Evolutionary conservation across 2,888 invertebrate species (phyloP), one percentile per base, ranked within the genome.

Genomic region (Gortyna flavago): DNA sequence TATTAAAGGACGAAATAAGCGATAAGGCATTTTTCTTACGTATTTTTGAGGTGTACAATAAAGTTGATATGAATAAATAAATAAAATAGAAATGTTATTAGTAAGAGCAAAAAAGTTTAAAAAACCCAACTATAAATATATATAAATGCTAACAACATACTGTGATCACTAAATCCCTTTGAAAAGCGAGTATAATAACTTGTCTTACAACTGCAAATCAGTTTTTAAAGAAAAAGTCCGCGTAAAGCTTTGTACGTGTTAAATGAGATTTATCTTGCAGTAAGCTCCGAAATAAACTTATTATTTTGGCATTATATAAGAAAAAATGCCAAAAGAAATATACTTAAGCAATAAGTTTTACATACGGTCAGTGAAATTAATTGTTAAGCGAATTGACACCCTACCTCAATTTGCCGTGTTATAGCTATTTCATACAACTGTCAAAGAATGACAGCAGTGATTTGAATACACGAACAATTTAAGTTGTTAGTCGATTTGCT

Each of bases 221-320:
- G 41, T 29, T 57, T 74, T 73, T 41, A 57, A 79, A 64, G 32
- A 57, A 29, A 78, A 81, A 51, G 1, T n/a, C 9, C 4, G 8
- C n/a, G 16, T 13, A 25, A 81, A 48, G 44, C 32, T 8, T 51
- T 18, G 16, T 5, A 48, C 44, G 29, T 57, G 44, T 54, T 44
- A 51, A 8, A 57, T 4, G 69, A 48, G 57, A 80, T 64, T 80
- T 65, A 13, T 74, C 35, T 51, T 29, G 35, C 29, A 38, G 9
- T 77, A 51, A 25, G 48, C 48, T 59, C 29, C 57, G 59, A 78
- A 48, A 59, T 65, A 81, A 75, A 81, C 32, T 59, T 64, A 65
- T 81, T 79, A 74, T 57, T 65, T 81, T n/a, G 41, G 48, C 13
- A 75, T 81, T 79, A 80, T 0, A 80, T 32, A 57, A 66, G 4